Evolutionary conservation across 2,888 invertebrate genomes (phyloP).

Genomic region (Philhelius pedissequus): DNA sequence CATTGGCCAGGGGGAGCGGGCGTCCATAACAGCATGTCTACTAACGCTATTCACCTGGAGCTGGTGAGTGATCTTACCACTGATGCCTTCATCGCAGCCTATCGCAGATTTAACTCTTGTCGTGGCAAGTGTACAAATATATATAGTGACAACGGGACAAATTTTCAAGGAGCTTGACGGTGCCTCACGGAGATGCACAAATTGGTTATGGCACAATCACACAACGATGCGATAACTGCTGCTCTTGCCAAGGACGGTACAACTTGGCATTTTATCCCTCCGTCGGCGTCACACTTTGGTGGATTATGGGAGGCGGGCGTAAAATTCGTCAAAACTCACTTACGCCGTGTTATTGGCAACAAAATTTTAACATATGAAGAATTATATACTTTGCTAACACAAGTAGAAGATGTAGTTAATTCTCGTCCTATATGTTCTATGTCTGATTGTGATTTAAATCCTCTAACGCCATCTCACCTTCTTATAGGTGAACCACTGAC

Average conservation of each 20-base stretch:
- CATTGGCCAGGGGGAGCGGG: too few relatives aligned
- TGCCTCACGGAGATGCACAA: background rate
- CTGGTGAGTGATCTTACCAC: conserved; percentile 23
- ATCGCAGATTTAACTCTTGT: background rate
- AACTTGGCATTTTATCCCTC: too few relatives aligned
- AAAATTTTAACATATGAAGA: too few relatives aligned
- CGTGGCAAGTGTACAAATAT: conserved; percentile 3
- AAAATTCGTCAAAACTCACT: too few relatives aligned
- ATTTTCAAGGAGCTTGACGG: conserved; percentile 1
- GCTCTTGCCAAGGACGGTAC: too few relatives aligned
- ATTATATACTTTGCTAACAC: conserved; percentile 2
- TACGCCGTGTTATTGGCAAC: too few relatives aligned
- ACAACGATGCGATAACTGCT: too few relatives aligned
- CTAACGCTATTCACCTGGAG: conserved; percentile 52
- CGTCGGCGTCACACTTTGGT: too few relatives aligned
- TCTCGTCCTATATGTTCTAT: conserved; percentile 12
- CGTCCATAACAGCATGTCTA: too few relatives aligned
- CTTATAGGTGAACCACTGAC: too few relatives aligned
- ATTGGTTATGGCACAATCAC: too few relatives aligned
- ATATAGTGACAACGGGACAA: conserved; percentile 20
- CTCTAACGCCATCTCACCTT: background rate
- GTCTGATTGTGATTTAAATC: background rate
- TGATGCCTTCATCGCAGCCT: conserved; percentile 13
- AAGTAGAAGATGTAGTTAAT: conserved; percentile 15
- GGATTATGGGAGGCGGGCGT: too few relatives aligned